These are phyloP conservation scores for Leucania comma DNA, from an alignment of 2,888 invertebrate genomes.

Conservation along the genomic window DNA sequence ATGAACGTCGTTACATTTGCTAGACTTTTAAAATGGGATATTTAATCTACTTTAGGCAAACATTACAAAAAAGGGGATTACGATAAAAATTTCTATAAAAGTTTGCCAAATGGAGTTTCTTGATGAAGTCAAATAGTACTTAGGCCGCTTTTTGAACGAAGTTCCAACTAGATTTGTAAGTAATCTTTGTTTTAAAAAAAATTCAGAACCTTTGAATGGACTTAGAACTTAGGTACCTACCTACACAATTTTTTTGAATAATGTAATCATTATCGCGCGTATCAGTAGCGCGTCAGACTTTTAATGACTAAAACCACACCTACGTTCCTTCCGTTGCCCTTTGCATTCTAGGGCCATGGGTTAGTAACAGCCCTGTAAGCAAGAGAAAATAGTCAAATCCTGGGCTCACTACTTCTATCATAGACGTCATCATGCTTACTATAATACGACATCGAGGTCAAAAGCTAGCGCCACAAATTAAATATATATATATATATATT, in stretches of 20 bases:
- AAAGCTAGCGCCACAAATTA: no score
- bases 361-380: no score
- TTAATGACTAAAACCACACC: no score
- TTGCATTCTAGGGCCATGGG: no score
- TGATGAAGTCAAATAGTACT: slow-evolving; percentile 16
- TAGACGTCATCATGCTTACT: neutral
- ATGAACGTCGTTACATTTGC: slow-evolving; percentile 33
- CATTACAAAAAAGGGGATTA: slow-evolving; percentile 20
- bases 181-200: neutral
- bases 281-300: no score
- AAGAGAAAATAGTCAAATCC: no score
- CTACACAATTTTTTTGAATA: no score
- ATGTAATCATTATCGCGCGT: no score
- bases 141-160: neutral
- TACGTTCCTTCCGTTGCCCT: no score
- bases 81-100: slow-evolving; percentile 17
- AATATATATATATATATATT: neutral
- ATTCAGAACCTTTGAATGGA: no score
- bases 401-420: neutral
- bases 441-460: neutral
- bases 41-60: slow-evolving; percentile 24
- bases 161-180: neutral
- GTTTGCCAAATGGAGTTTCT: slow-evolving; percentile 27
- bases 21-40: slow-evolving; percentile 28
- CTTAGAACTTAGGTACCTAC: no score